Conservation (phyloP, 1,140 invertebrate genomes). For the Meteorus sp. region DNA sequence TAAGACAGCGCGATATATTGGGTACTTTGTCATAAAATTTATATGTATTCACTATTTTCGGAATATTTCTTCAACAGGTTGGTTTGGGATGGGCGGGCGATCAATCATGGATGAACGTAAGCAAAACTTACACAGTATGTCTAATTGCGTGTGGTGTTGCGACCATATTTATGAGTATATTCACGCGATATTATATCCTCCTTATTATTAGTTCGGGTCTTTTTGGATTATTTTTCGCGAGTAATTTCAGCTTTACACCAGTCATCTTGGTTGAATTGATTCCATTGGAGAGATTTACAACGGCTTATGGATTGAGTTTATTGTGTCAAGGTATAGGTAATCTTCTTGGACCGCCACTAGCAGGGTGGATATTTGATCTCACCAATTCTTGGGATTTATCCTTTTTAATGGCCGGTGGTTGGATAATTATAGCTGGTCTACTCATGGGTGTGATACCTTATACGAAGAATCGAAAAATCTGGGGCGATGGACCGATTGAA, state of each 20-base stretch:
- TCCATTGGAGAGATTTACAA: conserved; percentile 80
- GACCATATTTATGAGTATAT: conserved; percentile 72
- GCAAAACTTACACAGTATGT: conserved; percentile 77
- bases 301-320: conserved; percentile 84
- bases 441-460: conserved; percentile 70
- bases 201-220: conserved; percentile 64
- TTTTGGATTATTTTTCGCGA: conserved; percentile 84
- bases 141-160: conserved; percentile 75
- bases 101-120: conserved; percentile 81
- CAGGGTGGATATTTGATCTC: conserved; percentile 71
- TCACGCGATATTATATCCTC: conserved; percentile 64
- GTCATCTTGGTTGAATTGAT: conserved; percentile 82
- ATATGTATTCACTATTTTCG: neutral
- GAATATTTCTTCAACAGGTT: conserved; percentile 62
- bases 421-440: conserved; percentile 75
- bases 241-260: conserved; percentile 85
- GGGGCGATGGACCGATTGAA: conserved; percentile 65
- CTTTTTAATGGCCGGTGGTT: conserved; percentile 75
- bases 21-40: too few relatives aligned
- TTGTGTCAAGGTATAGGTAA: conserved; percentile 81
- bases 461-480: conserved; percentile 68
- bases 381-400: conserved; percentile 73
- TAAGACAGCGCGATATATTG: too few relatives aligned
- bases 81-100: conserved; percentile 88
- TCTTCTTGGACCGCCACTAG: conserved; percentile 67